Conservation (phyloP, 2,888 invertebrate genomes). For the Leptinotarsa tumamoca region DNA sequence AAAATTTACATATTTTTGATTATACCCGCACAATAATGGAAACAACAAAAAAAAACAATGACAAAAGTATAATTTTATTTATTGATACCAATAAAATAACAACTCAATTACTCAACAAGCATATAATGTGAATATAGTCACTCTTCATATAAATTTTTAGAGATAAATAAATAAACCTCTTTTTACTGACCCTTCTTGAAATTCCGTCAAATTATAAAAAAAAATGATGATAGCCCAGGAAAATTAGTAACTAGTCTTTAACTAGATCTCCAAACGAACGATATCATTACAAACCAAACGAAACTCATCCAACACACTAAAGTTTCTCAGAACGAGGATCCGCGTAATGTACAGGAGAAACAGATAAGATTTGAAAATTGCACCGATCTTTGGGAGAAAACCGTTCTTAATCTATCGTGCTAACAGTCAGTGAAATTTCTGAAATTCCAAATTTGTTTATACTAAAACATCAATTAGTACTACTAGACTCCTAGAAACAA, state of each 20-base stretch:
- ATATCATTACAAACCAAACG: not conserved
- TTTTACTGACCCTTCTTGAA: conserved; percentile 37
- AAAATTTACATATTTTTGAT: too few relatives aligned
- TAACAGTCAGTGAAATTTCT: conserved; percentile 43
- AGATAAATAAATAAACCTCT: conserved; percentile 38
- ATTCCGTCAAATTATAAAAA: conserved; percentile 5
- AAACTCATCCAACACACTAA: not conserved
- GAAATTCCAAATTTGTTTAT: conserved; percentile 35
- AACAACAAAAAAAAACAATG: too few relatives aligned
- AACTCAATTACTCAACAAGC: conserved; percentile 47
- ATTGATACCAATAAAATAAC: conserved; percentile 48
- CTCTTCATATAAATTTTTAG: conserved; percentile 37
- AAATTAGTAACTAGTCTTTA: not conserved
- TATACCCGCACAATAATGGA: too few relatives aligned
- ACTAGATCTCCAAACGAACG: not conserved
- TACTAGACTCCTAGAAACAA: conserved; percentile 38
- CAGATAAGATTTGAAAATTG: conserved; percentile 44
- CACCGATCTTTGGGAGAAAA: conserved; percentile 54
- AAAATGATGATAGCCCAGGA: conserved; percentile 8
- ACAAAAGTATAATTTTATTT: conserved; percentile 35
- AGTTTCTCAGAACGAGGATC: not conserved
- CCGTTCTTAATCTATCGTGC: conserved; percentile 35
- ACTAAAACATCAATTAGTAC: conserved; percentile 38
- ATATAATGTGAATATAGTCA: conserved; percentile 43
- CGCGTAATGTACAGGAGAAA: conserved; percentile 9